Evolutionary conservation across 1,140 invertebrate species (phyloP).

Genomic region (Grapholita molesta): DNA sequence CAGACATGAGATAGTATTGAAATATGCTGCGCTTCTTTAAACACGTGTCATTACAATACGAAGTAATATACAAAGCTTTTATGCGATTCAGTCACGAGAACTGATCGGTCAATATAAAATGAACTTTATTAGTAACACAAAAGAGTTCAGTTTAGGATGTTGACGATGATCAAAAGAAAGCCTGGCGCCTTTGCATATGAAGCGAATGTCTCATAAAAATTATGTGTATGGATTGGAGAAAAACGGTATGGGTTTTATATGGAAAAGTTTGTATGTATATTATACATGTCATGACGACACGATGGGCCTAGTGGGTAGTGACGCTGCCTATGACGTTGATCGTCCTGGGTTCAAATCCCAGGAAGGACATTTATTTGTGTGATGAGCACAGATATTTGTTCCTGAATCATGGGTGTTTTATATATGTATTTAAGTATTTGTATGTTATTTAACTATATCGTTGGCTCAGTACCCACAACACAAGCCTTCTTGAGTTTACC

Average conservation of each 20-base stretch:
- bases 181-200: not conserved
- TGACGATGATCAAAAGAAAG: slow-evolving; percentile 6
- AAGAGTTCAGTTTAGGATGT: not conserved
- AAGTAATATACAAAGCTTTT: slow-evolving; percentile 21
- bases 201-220: slow-evolving; percentile 8
- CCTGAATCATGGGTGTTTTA: too few relatives aligned
- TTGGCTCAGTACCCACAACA: too few relatives aligned
- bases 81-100: slow-evolving; percentile 22
- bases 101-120: not conserved
- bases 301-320: not conserved
- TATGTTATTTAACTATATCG: too few relatives aligned
- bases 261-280: not conserved
- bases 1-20: slow-evolving; percentile 5
- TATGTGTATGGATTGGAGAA: slow-evolving; percentile 14
- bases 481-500: too few relatives aligned
- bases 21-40: slow-evolving; percentile 22
- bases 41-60: slow-evolving; percentile 29
- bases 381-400: too few relatives aligned
- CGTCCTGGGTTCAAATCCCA: too few relatives aligned
- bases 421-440: too few relatives aligned
- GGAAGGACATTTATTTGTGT: too few relatives aligned
- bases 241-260: slow-evolving; percentile 1
- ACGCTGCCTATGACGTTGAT: too few relatives aligned
- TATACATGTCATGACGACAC: not conserved
- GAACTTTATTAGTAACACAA: not conserved